These are phyloP conservation scores for Ptilodon capucinus DNA, from an alignment of 2,888 invertebrate species.

Conservation along the genomic window DNA sequence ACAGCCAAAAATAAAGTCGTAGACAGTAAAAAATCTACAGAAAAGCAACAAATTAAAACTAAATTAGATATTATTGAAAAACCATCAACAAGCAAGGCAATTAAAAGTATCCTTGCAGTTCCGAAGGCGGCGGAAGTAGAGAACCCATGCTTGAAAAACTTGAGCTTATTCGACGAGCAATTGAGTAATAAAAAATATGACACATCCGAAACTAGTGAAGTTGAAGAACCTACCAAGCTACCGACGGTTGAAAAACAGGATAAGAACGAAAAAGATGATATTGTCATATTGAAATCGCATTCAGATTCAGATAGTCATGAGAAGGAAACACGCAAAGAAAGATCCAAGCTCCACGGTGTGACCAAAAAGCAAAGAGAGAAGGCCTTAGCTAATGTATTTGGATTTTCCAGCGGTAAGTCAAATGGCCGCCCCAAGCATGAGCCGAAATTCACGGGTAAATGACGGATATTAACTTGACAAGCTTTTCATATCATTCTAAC, in stretches of 20 bases:
- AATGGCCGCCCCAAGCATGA: constrained; percentile 11
- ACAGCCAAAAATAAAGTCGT: constrained; percentile 1
- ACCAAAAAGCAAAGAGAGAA: constrained; percentile 44
- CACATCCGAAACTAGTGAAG: constrained; percentile 48
- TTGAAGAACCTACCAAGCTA: constrained; percentile 17
- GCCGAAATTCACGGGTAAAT: too few relatives aligned
- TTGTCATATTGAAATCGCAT: constrained; percentile 47
- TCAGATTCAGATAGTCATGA: constrained; percentile 46
- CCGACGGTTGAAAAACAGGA: constrained; percentile 5
- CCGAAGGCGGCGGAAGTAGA: constrained; percentile 7
- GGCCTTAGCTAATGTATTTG: constrained; percentile 62
- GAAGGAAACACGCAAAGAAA: constrained; percentile 15
- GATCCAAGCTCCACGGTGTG: constrained; percentile 9
- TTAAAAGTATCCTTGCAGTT: background rate
- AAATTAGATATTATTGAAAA: constrained; percentile 4
- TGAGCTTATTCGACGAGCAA: constrained; percentile 61
- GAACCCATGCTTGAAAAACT: constrained; percentile 64
- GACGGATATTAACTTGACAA: too few relatives aligned
- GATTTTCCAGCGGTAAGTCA: constrained; percentile 71
- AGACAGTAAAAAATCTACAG: background rate
- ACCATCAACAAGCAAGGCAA: constrained; percentile 21
- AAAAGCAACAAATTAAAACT: background rate
- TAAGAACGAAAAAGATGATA: constrained; percentile 15
- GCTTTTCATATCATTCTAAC: too few relatives aligned
- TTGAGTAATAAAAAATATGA: constrained; percentile 46